Conservation (phyloP, 2,113 vertebrate species). For the Charina bottae region DNA sequence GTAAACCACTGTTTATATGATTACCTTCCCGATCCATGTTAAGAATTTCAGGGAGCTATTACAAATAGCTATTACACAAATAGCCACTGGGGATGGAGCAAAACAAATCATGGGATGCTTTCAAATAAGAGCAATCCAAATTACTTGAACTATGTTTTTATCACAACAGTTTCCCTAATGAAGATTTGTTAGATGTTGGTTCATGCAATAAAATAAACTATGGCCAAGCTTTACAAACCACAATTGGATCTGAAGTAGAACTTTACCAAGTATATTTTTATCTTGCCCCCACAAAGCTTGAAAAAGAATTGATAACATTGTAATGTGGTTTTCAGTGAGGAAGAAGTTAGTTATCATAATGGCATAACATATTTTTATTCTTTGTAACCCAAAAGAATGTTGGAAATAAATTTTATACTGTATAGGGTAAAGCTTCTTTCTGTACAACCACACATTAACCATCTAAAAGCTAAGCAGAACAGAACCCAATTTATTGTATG, state of each 20-base stretch:
- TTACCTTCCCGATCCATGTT: neutral
- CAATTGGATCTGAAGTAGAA: neutral
- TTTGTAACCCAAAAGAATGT: neutral
- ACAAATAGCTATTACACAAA: neutral
- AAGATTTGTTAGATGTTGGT: neutral
- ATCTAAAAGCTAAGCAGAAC: neutral
- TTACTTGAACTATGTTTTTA: neutral
- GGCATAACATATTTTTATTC: neutral
- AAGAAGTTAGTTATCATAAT: neutral
- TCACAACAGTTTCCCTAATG: neutral
- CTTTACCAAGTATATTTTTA: neutral
- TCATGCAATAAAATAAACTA: neutral
- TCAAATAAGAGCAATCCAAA: neutral
- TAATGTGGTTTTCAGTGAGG: neutral
- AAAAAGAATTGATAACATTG: neutral
- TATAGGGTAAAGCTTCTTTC: neutral
- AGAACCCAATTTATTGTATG: neutral
- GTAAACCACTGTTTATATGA: neutral
- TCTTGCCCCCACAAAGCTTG: neutral
- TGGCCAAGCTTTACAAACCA: neutral
- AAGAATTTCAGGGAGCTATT: neutral
- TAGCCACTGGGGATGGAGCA: neutral
- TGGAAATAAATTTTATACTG: neutral
- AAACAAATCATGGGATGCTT: neutral
- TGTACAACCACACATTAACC: neutral